Conservation (phyloP, 2,797 vertebrate species). For the Adrianichthys oophorus region DNA sequence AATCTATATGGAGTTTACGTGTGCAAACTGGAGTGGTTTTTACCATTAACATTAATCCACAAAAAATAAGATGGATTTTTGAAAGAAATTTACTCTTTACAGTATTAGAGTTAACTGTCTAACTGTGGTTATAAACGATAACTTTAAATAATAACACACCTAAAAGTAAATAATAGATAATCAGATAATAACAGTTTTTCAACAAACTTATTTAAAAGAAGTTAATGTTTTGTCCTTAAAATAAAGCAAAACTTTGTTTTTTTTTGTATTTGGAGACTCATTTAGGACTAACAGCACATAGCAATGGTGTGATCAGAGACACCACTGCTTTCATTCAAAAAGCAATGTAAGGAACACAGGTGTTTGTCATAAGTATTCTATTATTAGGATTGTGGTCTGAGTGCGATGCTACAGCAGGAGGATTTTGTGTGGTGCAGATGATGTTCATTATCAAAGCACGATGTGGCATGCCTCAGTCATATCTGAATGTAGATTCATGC, state of each 20-base stretch:
- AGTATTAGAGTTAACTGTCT: too few species aligned
- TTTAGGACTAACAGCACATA: background rate
- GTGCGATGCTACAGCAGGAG: slow-evolving; percentile 40
- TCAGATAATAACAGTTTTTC: too few species aligned
- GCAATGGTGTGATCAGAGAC: background rate
- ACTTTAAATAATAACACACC: too few species aligned
- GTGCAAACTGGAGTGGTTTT: slow-evolving; percentile 1
- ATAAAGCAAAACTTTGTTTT: too few species aligned
- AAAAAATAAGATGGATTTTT: background rate
- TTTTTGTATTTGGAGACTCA: too few species aligned
- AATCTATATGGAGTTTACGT: slow-evolving; percentile 25
- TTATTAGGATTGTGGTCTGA: slow-evolving; percentile 20
- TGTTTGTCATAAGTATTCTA: background rate
- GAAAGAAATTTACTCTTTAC: background rate
- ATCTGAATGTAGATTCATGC: slow-evolving; percentile 20
- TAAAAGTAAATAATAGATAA: too few species aligned
- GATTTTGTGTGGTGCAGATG: slow-evolving; percentile 64
- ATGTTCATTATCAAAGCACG: slow-evolving; percentile 46
- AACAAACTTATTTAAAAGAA: too few species aligned
- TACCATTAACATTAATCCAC: slow-evolving; percentile 10
- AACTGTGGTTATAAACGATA: too few species aligned
- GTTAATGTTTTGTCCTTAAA: too few species aligned
- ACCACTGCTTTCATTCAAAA: background rate
- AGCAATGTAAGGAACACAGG: background rate
- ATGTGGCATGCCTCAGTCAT: slow-evolving; percentile 35